Base-by-base conservation (phyloP, 2,113 vertebrate species). In the Ovis canadensis region DNA sequence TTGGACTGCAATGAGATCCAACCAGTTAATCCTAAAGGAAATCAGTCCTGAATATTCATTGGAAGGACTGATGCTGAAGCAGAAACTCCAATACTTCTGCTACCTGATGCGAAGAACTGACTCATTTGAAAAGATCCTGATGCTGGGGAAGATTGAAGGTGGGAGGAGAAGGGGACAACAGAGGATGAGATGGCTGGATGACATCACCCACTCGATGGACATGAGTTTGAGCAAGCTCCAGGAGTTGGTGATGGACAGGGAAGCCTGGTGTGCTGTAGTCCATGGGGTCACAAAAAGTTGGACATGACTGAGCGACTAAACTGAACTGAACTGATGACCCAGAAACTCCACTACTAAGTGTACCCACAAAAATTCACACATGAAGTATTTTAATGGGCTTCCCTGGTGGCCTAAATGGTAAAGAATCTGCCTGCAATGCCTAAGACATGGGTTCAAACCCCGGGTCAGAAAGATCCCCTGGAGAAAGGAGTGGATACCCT, bases 361-460 rank as follows among this genome's bases (percentile, higher is more conserved):
- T 3, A 3, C 5, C 19, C 6, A 3, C 43, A 64, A 29, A 64
- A 11, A 0, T 5, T 7, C 67, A 27, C 0, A 13, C 14, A 14
- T 3, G 0, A 6, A 52, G 3, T 3, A 12, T 25, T 31, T 12
- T 27, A 9, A 43, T 23, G n/a, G 67, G n/a, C n/a, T 71, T 71
- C 19, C 19, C 10, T 71, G 67, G 10, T 71, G n/a, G n/a, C n/a
- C n/a, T 71, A 40, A 71, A 71, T 40, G 19, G 67, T 71, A 40
- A n/a, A 67, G 62, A 67, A 71, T 40, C 19, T 71, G 19, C 19
- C 64, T 23, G 19, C 64, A 36, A 23, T 36, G n/a, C 19, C 5
- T 40, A 23, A 71, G n/a, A 71, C 17, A 19, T 40, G n/a, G 17
- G n/a, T 40, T 71, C 67, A 23, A 40, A 40, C 17, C 19, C 67